Conservation (phyloP, 2,888 invertebrate species). For the Mantis religiosa region DNA sequence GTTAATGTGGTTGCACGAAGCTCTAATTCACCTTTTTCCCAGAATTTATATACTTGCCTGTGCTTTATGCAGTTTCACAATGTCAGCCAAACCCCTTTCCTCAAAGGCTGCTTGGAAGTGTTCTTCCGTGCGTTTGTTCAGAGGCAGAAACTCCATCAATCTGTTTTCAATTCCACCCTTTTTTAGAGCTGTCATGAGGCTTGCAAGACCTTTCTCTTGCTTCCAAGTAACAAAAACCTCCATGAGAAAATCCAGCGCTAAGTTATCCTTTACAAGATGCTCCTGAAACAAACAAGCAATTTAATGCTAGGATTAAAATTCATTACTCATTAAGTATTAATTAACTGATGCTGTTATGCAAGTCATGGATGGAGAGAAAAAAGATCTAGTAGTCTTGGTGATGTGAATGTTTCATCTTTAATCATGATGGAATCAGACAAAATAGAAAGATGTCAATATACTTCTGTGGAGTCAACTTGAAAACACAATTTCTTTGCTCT, state of each 20-base stretch:
- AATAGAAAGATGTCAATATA: too few relatives aligned
- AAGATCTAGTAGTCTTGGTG: too few relatives aligned
- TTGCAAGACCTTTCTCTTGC: slow-evolving; percentile 80
- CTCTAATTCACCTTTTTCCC: too few relatives aligned
- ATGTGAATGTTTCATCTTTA: too few relatives aligned
- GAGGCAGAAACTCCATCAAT: slow-evolving; percentile 89
- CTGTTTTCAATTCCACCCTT: slow-evolving; percentile 74
- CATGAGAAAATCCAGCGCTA: slow-evolving; percentile 90
- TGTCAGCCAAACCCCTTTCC: slow-evolving; percentile 73
- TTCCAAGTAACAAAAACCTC: slow-evolving; percentile 90
- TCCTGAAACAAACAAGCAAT: slow-evolving; percentile 50
- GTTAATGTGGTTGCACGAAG: too few relatives aligned
- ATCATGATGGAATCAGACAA: too few relatives aligned
- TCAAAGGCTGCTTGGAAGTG: slow-evolving; percentile 77
- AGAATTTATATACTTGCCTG: slow-evolving; percentile 42
- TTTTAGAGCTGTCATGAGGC: slow-evolving; percentile 81
- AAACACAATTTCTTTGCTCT: too few relatives aligned
- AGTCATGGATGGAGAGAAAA: too few relatives aligned
- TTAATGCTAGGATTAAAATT: too few relatives aligned
- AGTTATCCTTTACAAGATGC: slow-evolving; percentile 88
- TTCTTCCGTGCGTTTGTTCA: slow-evolving; percentile 88
- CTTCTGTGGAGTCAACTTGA: too few relatives aligned
- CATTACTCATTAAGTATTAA: too few relatives aligned
- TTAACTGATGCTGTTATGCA: too few relatives aligned
- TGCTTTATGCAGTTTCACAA: slow-evolving; percentile 55